Percentiles rank a stretch among this genome's conserved stretches.
Evolutionary conservation across 2,888 invertebrate genomes (phyloP).

Genomic region (Antheraea assamensis): DNA sequence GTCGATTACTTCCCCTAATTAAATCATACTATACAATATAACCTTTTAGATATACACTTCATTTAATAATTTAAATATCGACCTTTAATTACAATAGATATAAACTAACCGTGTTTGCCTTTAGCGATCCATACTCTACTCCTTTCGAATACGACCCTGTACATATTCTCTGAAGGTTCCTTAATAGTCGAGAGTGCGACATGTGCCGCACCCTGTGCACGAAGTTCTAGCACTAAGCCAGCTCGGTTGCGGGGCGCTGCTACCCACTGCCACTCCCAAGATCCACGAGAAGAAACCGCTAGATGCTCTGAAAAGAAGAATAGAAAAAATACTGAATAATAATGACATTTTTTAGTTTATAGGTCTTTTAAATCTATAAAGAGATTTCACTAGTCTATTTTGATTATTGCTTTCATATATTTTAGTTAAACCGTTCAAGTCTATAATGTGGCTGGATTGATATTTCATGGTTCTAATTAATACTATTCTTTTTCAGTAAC

Average conservation of each 20-base stretch:
- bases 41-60: background rate
- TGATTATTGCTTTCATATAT: too few relatives aligned
- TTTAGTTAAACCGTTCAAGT: too few relatives aligned
- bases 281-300: constrained; percentile 83
- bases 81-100: background rate
- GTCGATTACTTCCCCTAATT: too few relatives aligned
- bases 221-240: constrained; percentile 83
- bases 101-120: constrained; percentile 83
- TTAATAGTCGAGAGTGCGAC: constrained; percentile 81
- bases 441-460: too few relatives aligned
- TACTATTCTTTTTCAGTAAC: too few relatives aligned
- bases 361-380: too few relatives aligned
- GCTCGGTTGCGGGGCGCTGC: constrained; percentile 84
- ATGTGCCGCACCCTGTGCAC: constrained; percentile 81
- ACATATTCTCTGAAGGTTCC: constrained; percentile 83
- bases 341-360: too few relatives aligned
- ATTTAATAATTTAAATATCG: background rate
- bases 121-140: constrained; percentile 85
- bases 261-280: constrained; percentile 85
- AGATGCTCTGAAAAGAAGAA: constrained; percentile 77
- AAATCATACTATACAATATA: too few relatives aligned
- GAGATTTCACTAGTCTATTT: too few relatives aligned
- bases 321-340: too few relatives aligned
- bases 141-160: constrained; percentile 83
- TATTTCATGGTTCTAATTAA: too few relatives aligned